Percentiles rank a stretch among this genome's conserved stretches.
phyloP scores from a whole-genome alignment of 2,113 vertebrate genomes.

The Ramphastos sulfuratus region DNA sequence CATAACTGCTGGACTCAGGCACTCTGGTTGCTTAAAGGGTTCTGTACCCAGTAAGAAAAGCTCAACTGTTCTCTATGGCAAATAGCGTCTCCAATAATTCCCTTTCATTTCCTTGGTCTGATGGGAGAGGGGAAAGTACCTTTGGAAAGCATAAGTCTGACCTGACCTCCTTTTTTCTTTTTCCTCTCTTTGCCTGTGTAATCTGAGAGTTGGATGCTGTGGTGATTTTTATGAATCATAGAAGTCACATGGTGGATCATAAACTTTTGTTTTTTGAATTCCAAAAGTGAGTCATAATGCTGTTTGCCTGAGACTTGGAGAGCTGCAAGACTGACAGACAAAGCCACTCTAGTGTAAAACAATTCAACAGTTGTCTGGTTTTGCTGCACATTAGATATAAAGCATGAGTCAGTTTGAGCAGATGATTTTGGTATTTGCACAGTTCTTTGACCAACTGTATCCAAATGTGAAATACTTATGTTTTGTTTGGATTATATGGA shows the following conservation, averaged over 20 bases:
- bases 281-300: constrained; percentile 36
- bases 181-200: neutral
- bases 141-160: neutral
- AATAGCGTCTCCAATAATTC: neutral
- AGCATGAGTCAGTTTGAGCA: neutral
- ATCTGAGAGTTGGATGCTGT: neutral
- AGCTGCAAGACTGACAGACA: neutral
- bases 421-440: neutral
- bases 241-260: neutral
- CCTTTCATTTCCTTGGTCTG: neutral
- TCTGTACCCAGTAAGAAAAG: neutral
- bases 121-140: neutral
- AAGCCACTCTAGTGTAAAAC: constrained; percentile 34
- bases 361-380: neutral
- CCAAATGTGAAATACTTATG: neutral
- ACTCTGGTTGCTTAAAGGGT: neutral
- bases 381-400: neutral
- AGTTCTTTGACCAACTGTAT: neutral
- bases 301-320: constrained; percentile 14
- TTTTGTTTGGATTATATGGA: neutral
- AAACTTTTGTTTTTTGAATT: constrained; percentile 19
- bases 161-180: neutral
- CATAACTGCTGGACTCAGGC: neutral
- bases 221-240: constrained; percentile 6
- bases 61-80: neutral